These are phyloP conservation scores for Pelodiscus sinensis DNA, from an alignment of 2,113 vertebrate species.

Conservation along the genomic window DNA sequence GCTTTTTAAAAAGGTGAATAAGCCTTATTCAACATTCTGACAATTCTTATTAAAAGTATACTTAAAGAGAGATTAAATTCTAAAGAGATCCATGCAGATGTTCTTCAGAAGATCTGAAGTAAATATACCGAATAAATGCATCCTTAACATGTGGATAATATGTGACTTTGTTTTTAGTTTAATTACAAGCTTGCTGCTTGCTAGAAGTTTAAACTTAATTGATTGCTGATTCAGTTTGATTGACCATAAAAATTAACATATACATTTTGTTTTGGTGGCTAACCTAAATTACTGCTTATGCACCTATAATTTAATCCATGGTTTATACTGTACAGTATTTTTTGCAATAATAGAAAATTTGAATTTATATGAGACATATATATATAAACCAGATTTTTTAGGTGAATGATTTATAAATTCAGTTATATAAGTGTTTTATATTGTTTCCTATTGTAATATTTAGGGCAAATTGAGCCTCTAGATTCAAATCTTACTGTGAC, in stretches of 20 bases:
- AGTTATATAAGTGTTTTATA: neutral
- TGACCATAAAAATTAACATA: slow-evolving; percentile 73
- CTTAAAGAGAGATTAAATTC: slow-evolving; percentile 48
- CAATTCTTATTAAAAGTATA: slow-evolving; percentile 41
- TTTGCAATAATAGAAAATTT: slow-evolving; percentile 42
- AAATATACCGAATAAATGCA: slow-evolving; percentile 51
- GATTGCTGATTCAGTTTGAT: slow-evolving; percentile 72
- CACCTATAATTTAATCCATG: slow-evolving; percentile 68
- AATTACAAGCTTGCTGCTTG: slow-evolving; percentile 66
- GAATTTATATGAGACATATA: slow-evolving; percentile 19
- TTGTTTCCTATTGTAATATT: neutral
- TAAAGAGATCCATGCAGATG: slow-evolving; percentile 50
- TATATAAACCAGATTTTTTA: slow-evolving; percentile 47
- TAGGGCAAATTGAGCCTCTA: neutral
- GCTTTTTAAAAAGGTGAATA: slow-evolving; percentile 57
- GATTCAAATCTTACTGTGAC: neutral
- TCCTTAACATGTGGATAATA: slow-evolving; percentile 63
- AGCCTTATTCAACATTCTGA: slow-evolving; percentile 13
- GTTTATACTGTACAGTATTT: slow-evolving; percentile 58
- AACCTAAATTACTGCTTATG: slow-evolving; percentile 50
- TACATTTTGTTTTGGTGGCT: slow-evolving; percentile 71
- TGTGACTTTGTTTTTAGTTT: slow-evolving; percentile 73
- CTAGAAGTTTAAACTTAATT: slow-evolving; percentile 71
- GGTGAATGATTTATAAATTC: slow-evolving; percentile 32
- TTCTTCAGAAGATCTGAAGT: slow-evolving; percentile 52